phyloP scores from a whole-genome alignment of 1,140 invertebrate species.

The Eumeta japonica region DNA sequence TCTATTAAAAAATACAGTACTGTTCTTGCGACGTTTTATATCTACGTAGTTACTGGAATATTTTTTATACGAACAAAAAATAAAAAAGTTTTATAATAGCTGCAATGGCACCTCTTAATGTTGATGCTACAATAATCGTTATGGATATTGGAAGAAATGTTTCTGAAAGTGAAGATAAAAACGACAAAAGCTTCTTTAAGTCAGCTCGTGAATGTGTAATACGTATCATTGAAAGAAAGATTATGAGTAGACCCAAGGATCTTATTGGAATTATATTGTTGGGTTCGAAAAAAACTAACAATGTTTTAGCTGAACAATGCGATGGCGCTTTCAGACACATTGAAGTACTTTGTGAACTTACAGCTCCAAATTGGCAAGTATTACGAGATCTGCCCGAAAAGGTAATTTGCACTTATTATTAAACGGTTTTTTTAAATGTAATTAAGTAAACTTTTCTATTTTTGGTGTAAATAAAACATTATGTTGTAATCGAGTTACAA shows the following conservation, averaged over 20 bases:
- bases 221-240: slow-evolving; percentile 47
- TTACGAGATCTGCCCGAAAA: slow-evolving; percentile 34
- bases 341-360: slow-evolving; percentile 25
- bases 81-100: background rate
- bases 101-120: slow-evolving; percentile 31
- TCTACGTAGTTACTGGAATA: background rate
- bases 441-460: slow-evolving; percentile 13
- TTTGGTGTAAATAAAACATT: too few relatives aligned
- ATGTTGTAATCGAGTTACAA: too few relatives aligned
- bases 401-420: slow-evolving; percentile 20
- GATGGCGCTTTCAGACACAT: slow-evolving; percentile 30
- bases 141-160: slow-evolving; percentile 43
- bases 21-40: background rate
- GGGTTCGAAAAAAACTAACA: slow-evolving; percentile 38
- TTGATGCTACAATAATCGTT: slow-evolving; percentile 43
- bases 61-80: background rate
- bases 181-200: slow-evolving; percentile 35
- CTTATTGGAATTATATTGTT: slow-evolving; percentile 39
- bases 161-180: slow-evolving; percentile 22
- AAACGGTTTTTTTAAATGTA: slow-evolving; percentile 5
- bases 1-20: background rate
- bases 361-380: slow-evolving; percentile 38
- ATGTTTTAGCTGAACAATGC: slow-evolving; percentile 25
- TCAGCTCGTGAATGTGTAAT: slow-evolving; percentile 29
- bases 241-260: slow-evolving; percentile 42